These are phyloP conservation scores for Toxotes jaculatrix DNA, from an alignment of 2,113 vertebrate species.

Conservation along the genomic window DNA sequence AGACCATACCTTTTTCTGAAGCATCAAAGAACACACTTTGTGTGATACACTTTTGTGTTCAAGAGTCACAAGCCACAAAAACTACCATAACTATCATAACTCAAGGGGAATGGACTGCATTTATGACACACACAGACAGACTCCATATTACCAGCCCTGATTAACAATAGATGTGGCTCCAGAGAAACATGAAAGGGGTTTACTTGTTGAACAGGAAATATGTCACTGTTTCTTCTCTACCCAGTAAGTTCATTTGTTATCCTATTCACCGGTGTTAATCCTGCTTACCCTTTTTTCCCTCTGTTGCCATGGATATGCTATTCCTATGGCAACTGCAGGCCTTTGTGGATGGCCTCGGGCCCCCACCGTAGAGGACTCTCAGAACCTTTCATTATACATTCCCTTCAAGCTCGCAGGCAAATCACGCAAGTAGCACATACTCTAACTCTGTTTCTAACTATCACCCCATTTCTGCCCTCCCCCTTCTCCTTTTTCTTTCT, in stretches of 20 bases:
- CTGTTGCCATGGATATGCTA: slow-evolving; percentile 87
- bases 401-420: slow-evolving; percentile 72
- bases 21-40: too few species aligned
- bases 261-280: slow-evolving; percentile 79
- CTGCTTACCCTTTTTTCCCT: slow-evolving; percentile 72
- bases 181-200: slow-evolving; percentile 1
- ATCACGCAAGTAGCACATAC: slow-evolving; percentile 56
- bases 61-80: too few species aligned
- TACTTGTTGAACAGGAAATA: slow-evolving; percentile 56
- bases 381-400: slow-evolving; percentile 80
- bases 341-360: slow-evolving; percentile 79
- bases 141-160: not conserved
- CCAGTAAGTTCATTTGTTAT: slow-evolving; percentile 76
- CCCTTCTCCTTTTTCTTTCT: not conserved
- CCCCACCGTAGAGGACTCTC: slow-evolving; percentile 73
- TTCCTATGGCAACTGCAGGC: slow-evolving; percentile 86
- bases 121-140: not conserved
- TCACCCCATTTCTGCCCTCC: not conserved
- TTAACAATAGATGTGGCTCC: slow-evolving; percentile 25
- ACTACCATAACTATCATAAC: too few species aligned
- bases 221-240: slow-evolving; percentile 65
- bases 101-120: too few species aligned
- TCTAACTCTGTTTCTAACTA: slow-evolving; percentile 31
- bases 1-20: too few species aligned
- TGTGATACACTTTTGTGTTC: too few species aligned